A percentile compares a stretch with the other conserved stretches of the same genome.
phyloP scores from a whole-genome alignment of 2,797 vertebrate species.

The Neosilurus hyrtlii region DNA sequence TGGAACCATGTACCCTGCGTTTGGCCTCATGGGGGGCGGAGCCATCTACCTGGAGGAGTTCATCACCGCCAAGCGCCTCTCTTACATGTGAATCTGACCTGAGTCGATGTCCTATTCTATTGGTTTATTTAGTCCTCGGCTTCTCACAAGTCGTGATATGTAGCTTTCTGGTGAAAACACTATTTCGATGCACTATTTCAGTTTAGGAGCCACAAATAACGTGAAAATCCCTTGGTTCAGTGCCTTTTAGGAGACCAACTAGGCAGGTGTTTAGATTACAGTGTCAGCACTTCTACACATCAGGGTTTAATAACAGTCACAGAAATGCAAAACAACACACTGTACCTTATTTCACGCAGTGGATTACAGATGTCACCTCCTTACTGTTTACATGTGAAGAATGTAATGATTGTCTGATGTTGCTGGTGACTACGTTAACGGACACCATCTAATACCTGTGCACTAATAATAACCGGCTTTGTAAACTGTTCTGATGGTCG shows the following conservation, averaged over 20 bases:
- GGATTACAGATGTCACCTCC: constrained; percentile 25
- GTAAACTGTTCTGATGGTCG: constrained; percentile 26
- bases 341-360: constrained; percentile 19
- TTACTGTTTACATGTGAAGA: constrained; percentile 5
- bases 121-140: constrained; percentile 25
- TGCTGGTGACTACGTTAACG: not conserved
- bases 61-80: constrained; percentile 74
- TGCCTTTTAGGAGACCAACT: constrained; percentile 62
- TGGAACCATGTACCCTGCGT: constrained; percentile 90
- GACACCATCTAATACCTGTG: constrained; percentile 31
- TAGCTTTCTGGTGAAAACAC: constrained; percentile 52
- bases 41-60: constrained; percentile 85
- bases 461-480: constrained; percentile 32
- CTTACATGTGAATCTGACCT: constrained; percentile 66
- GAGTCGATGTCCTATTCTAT: constrained; percentile 24
- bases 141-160: constrained; percentile 1
- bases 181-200: constrained; percentile 35
- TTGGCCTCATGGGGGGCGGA: constrained; percentile 90
- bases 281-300: constrained; percentile 47
- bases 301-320: constrained; percentile 9
- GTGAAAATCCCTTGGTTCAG: constrained; percentile 59
- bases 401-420: constrained; percentile 4
- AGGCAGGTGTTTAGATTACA: constrained; percentile 50
- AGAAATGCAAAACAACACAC: constrained; percentile 46
- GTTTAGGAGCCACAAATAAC: constrained; percentile 53